Base-by-base conservation (phyloP, 2,888 invertebrate genomes). In the Xestia sexstrigata region DNA sequence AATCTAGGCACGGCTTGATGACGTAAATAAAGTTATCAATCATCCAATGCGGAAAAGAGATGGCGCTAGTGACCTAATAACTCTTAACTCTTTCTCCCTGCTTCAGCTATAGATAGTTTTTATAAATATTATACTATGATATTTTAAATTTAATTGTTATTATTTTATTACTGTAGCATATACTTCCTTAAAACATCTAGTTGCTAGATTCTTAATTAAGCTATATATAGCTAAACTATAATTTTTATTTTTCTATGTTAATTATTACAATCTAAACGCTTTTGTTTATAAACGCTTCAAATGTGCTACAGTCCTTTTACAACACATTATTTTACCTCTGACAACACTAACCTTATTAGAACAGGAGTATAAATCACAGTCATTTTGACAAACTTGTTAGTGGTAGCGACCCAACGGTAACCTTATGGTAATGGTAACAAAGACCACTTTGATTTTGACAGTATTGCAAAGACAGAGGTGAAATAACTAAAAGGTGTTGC, bases 121-220 rank as follows among this genome's bases (percentile, higher is more conserved):
- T 49, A 42, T 26, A n/a, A n/a, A n/a, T n/a, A 78, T 0, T 39
- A 35, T 52, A 74, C 17, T 15, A 55, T 30, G n/a, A 15, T 65
- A 65, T 55, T 78, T 11, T 62, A 0, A 30, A 49, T 63, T 71
- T 49, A 23, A 52, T 23, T 60, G 47, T 58, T 78, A 77, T 77
- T 17, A 72, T 52, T 60, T 67, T 52, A 73, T 60, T 66, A 35
- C 23, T 62, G 11, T n/a, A 74, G 35, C 2, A 1, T 39, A 70
- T 63, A 60, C 26, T 78, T 65, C 9, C 63, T 66, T n/a, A 76
- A n/a, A 63, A 52, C 52, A 78, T 72, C 13, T 66, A 79, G 49
- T 15, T 49, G 73, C 45, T 78, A 79, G 66, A 11, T 60, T 35
- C 35, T n/a, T n/a, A n/a, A n/a, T n/a, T n/a, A n/a, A n/a, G n/a